Base-by-base conservation (phyloP, 2,113 vertebrate species). In the Callipepla squamata region DNA sequence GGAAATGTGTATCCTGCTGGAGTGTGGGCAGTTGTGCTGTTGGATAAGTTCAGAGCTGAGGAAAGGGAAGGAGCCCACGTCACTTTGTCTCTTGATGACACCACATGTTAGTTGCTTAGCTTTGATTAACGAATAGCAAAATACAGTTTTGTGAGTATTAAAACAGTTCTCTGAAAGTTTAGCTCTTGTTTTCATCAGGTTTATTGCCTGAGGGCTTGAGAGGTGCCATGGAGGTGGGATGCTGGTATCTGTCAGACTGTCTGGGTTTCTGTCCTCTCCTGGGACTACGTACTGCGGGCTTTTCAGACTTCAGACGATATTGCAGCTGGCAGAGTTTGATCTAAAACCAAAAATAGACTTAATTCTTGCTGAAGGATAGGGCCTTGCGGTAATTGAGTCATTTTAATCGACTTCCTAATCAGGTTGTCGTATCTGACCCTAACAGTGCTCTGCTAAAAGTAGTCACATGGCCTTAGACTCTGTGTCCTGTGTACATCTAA, bases 281-380 rank as follows among this genome's bases (percentile, higher is more conserved):
- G 23, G n/a, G n/a, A 3, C 76, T 50, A 66, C 42, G 26, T 51
- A 16, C 18, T 55, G 22, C 6, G 30, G 66, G 10, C 42, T 48
- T 92, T 84, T 78, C 15, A 12, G 47, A 57, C 87, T 84, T 79
- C 48, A 90, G 38, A 72, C n/a, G 36, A 61, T 30, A 66, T 89
- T 51, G 22, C 13, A 84, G 32, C 13, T 92, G 92, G 21, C 76
- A 68, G 72, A 45, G 36, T 42, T 74, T 75, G 72, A 28, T 72
- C 9, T 19, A 7, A 47, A 1, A 83, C 65, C 76, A 80, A 53
- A 67, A 58, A 63, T 15, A 34, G 25, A 19, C 28, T 55, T 16
- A 8, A 13, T 55, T 81, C 51, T 40, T 47, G 73, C 38, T 11
- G 1, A 75, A 11, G 55, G 68, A 26, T 14, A 12, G 90, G 77